Conservation (phyloP, 2,113 vertebrate genomes). For the Zapornia atra region DNA sequence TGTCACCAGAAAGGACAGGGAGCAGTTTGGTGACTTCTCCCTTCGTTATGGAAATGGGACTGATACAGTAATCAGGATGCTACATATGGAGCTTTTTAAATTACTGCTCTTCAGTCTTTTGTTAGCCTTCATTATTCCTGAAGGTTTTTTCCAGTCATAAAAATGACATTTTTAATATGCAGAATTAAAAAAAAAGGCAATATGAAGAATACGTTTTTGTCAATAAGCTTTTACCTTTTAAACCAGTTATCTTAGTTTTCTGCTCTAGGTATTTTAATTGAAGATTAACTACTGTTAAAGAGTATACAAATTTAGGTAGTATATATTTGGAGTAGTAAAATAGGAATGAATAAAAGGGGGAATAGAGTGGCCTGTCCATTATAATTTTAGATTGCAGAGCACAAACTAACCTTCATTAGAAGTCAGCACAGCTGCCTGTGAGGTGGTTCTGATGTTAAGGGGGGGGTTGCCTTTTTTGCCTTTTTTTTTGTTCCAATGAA, state of each 20-base stretch:
- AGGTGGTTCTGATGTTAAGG: neutral
- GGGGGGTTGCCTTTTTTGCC: too few relatives aligned
- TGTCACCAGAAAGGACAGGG: slow-evolving; percentile 49
- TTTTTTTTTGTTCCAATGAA: neutral
- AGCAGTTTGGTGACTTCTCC: slow-evolving; percentile 45
- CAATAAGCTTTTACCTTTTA: slow-evolving; percentile 81
- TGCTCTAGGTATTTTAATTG: slow-evolving; percentile 85
- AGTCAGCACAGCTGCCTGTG: neutral
- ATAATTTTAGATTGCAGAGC: slow-evolving; percentile 65
- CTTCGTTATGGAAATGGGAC: slow-evolving; percentile 61
- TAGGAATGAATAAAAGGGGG: slow-evolving; percentile 50
- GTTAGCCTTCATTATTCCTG: slow-evolving; percentile 79
- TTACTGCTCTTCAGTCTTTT: slow-evolving; percentile 74
- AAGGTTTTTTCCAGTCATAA: slow-evolving; percentile 73
- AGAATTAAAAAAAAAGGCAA: slow-evolving; percentile 72
- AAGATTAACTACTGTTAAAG: slow-evolving; percentile 82
- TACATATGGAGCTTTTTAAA: slow-evolving; percentile 75
- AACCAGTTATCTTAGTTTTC: slow-evolving; percentile 82
- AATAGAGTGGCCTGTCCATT: slow-evolving; percentile 49
- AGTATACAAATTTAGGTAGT: slow-evolving; percentile 74
- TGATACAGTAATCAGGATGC: slow-evolving; percentile 77
- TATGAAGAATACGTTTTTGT: slow-evolving; percentile 75
- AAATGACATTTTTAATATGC: slow-evolving; percentile 84
- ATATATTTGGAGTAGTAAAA: slow-evolving; percentile 66
- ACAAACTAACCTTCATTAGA: slow-evolving; percentile 48